Evolutionary conservation across 64 coral and sea anemone genomes (phyloP).

Genomic region (Orbicella faveolata): DNA sequence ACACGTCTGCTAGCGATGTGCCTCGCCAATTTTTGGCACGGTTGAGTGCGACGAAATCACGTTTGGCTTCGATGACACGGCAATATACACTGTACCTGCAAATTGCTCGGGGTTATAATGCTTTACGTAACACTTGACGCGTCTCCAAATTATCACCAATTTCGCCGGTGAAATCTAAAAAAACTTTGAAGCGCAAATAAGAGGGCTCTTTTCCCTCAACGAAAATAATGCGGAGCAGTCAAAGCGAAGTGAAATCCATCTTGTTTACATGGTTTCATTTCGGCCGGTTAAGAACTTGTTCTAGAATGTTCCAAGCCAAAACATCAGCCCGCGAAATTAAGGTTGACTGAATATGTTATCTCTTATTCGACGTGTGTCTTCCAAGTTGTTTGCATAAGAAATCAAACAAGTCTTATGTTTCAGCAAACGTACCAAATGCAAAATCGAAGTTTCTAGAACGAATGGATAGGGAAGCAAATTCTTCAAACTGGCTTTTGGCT

Average conservation of each 20-base stretch:
- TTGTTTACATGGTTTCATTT: not conserved
- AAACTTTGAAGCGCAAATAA: not conserved
- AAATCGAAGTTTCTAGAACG: conserved; percentile 24
- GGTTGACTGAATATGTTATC: conserved; percentile 31
- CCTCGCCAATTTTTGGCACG: not conserved
- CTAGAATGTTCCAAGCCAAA: conserved; percentile 38
- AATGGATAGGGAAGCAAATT: not conserved
- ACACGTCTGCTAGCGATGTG: not conserved
- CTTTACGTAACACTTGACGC: not conserved
- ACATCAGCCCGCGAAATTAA: conserved; percentile 24
- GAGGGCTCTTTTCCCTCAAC: not conserved
- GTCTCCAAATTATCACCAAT: not conserved
- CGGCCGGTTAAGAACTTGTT: not conserved
- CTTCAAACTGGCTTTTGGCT: not conserved
- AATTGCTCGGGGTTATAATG: not conserved
- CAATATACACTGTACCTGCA: conserved; percentile 1
- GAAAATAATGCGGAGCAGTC: not conserved
- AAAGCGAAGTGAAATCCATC: not conserved
- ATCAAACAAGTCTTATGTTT: conserved; percentile 35
- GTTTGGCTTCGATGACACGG: not conserved
- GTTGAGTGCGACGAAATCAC: not conserved
- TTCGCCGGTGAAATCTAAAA: not conserved
- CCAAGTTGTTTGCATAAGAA: conserved; percentile 35
- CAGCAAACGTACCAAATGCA: not conserved
- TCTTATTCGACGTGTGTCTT: conserved; percentile 25